Evolutionary conservation across 2,113 vertebrate species (phyloP).

Genomic region (Anser cygnoides): DNA sequence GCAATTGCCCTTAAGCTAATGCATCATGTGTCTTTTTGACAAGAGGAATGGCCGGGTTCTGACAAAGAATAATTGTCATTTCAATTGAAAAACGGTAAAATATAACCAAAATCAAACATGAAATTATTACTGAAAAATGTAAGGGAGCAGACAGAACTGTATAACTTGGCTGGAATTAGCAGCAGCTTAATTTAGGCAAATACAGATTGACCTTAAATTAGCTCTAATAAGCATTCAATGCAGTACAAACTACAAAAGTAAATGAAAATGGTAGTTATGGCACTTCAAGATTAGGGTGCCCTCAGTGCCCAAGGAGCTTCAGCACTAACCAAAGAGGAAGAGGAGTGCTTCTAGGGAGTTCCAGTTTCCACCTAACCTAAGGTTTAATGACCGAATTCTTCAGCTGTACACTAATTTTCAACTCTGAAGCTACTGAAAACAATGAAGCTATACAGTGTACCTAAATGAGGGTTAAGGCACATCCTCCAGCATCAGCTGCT

Average conservation of each 20-base stretch:
- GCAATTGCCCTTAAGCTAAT: slow-evolving; percentile 51
- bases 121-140: slow-evolving; percentile 36
- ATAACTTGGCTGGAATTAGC: neutral
- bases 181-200: neutral
- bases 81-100: slow-evolving; percentile 48
- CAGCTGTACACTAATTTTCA: neutral
- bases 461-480: neutral
- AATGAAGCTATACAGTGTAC: neutral
- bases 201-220: neutral
- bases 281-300: neutral
- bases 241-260: neutral
- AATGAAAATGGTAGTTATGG: neutral
- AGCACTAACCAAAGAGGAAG: neutral
- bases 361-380: neutral
- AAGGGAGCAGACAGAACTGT: neutral
- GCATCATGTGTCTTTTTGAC: slow-evolving; percentile 46
- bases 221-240: neutral
- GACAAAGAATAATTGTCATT: slow-evolving; percentile 40
- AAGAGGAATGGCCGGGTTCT: slow-evolving; percentile 44
- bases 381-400: neutral
- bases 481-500: neutral
- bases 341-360: neutral
- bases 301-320: neutral
- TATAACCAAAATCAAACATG: slow-evolving; percentile 27
- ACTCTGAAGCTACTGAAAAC: neutral